Evolutionary conservation across 1,140 invertebrate genomes (phyloP).

Genomic region (Lepidurus arcticus): DNA sequence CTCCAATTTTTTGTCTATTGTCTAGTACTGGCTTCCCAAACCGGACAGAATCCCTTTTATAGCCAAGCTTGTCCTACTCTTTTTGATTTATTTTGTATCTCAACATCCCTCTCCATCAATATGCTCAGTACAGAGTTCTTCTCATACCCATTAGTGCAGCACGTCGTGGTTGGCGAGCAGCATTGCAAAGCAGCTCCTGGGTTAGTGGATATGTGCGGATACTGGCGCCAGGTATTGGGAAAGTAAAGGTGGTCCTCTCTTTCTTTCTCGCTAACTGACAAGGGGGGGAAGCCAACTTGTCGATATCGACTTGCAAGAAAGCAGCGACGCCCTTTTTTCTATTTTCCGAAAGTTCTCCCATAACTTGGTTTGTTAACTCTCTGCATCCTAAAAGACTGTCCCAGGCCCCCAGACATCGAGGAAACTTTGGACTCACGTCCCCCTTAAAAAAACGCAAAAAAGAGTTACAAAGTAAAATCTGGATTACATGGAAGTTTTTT

Average conservation of each 20-base stretch:
- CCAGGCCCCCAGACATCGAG: no score
- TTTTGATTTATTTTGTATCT: background rate
- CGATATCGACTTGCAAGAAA: no score
- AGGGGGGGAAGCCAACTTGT: no score
- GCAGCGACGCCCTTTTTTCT: no score
- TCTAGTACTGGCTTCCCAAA: background rate
- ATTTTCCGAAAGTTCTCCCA: no score
- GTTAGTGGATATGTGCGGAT: background rate
- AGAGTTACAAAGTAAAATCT: background rate
- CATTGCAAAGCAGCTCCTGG: background rate
- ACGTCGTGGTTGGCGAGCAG: background rate
- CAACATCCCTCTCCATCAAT: background rate
- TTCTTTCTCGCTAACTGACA: background rate
- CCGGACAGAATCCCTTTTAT: background rate
- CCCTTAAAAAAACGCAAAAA: background rate
- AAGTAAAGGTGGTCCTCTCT: background rate
- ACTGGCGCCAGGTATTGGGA: background rate
- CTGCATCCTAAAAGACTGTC: no score
- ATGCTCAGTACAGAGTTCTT: background rate
- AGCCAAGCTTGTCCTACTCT: background rate
- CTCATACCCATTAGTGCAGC: background rate
- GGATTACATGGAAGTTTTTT: background rate
- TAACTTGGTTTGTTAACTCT: no score
- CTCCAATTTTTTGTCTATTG: background rate
- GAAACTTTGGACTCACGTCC: no score